Percentiles rank a stretch among this genome's conserved stretches.
Conservation (phyloP, 2,888 invertebrate genomes). For the Volucella inanis region DNA sequence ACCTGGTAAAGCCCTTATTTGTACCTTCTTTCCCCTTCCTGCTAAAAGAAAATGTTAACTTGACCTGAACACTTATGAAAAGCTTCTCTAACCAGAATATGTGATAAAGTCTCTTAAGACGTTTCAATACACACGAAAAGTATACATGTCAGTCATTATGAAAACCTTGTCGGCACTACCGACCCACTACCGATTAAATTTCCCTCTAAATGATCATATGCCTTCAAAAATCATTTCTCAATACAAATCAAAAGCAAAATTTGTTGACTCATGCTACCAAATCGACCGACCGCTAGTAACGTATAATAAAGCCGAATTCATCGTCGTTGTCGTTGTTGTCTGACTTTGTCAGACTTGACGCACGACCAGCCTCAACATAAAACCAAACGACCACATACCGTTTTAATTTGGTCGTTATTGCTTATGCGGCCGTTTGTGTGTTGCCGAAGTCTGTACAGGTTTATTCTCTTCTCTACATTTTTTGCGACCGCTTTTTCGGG, state of each 20-base stretch:
- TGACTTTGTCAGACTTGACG: slow-evolving; percentile 51
- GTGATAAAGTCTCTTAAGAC: no score
- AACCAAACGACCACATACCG: slow-evolving; percentile 66
- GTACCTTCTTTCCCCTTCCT: no score
- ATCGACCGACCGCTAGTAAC: slow-evolving; percentile 9
- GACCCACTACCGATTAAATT: background rate
- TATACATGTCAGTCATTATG: no score
- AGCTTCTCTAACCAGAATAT: no score
- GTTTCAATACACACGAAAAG: no score
- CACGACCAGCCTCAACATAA: slow-evolving; percentile 74
- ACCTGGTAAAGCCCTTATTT: no score
- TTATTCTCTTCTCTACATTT: slow-evolving; percentile 26
- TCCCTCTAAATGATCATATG: slow-evolving; percentile 23
- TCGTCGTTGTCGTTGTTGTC: background rate
- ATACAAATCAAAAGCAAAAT: slow-evolving; percentile 36
- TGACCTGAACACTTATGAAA: no score
- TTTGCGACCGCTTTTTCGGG: slow-evolving; percentile 30
- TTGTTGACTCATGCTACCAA: slow-evolving; percentile 51
- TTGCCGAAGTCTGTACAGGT: slow-evolving; percentile 44
- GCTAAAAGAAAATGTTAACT: no score
- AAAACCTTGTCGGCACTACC: no score
- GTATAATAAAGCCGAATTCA: no score
- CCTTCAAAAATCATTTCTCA: slow-evolving; percentile 41
- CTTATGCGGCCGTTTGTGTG: slow-evolving; percentile 37
- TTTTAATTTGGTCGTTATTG: slow-evolving; percentile 58